Conservation (phyloP, 1,140 invertebrate species). For the Drosophila pruinosa region DNA sequence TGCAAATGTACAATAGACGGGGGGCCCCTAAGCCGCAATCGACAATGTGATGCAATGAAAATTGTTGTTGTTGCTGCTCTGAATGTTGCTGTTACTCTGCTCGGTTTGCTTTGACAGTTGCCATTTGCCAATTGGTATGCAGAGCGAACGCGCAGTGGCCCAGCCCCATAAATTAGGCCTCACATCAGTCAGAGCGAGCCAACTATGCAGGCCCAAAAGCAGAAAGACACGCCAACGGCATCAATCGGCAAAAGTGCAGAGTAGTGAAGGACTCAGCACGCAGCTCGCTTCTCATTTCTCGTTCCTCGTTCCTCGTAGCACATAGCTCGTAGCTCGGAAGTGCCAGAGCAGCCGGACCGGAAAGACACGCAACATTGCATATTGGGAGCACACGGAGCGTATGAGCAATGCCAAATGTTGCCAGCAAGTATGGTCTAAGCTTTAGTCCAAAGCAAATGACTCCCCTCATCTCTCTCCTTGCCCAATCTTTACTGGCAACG, state of each 20-base stretch:
- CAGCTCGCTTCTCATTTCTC: no score
- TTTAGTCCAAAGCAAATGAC: not conserved
- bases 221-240: constrained; percentile 68
- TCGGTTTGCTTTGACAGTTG: constrained; percentile 58
- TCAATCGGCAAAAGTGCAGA: constrained; percentile 67
- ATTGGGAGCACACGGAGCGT: constrained; percentile 70
- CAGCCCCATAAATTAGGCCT: constrained; percentile 60
- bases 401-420: constrained; percentile 69
- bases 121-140: constrained; percentile 59
- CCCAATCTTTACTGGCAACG: constrained; percentile 25
- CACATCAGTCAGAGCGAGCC: constrained; percentile 51
- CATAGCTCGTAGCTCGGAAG: constrained; percentile 22
- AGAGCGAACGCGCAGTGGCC: constrained; percentile 21
- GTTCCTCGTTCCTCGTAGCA: no score
- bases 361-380: constrained; percentile 78
- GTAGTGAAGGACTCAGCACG: constrained; percentile 22
- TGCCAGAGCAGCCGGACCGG: constrained; percentile 42
- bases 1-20: not conserved
- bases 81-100: constrained; percentile 10
- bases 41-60: constrained; percentile 56
- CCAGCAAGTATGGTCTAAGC: constrained; percentile 14
- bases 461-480: not conserved
- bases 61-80: constrained; percentile 24
- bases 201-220: constrained; percentile 38
- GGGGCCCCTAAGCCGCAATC: not conserved